Evolutionary conservation across 2,888 invertebrate genomes (phyloP).

Genomic region (Leucophenga maculata): DNA sequence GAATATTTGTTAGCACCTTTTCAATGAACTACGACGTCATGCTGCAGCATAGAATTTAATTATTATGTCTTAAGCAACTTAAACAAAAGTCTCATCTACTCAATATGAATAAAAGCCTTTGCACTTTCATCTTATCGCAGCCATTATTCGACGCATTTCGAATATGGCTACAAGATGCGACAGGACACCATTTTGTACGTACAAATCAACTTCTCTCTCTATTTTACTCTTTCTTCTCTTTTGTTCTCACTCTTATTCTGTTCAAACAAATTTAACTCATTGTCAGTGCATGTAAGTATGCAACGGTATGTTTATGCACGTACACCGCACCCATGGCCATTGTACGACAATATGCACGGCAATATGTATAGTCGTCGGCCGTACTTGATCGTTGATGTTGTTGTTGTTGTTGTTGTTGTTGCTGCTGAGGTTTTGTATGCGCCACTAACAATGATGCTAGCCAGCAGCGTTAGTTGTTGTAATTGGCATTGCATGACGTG

Average conservation of each 20-base stretch:
- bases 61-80: slow-evolving; percentile 18
- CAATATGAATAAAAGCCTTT: no score
- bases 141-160: no score
- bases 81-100: not conserved
- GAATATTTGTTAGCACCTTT: not conserved
- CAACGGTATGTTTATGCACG: no score
- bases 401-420: not conserved
- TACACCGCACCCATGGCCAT: no score
- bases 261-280: slow-evolving; percentile 54
- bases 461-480: slow-evolving; percentile 5
- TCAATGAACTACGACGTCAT: not conserved
- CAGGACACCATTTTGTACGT: not conserved
- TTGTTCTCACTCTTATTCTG: slow-evolving; percentile 24
- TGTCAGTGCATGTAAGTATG: slow-evolving; percentile 43
- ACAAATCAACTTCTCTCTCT: slow-evolving; percentile 23
- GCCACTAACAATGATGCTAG: not conserved
- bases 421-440: not conserved
- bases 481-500: slow-evolving; percentile 1
- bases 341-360: not conserved
- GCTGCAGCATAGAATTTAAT: slow-evolving; percentile 11
- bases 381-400: slow-evolving; percentile 3
- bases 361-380: not conserved
- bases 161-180: no score
- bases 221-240: slow-evolving; percentile 15
- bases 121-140: no score